Conservation (phyloP, 2,113 vertebrate genomes). For the Agapornis roseicollis region DNA sequence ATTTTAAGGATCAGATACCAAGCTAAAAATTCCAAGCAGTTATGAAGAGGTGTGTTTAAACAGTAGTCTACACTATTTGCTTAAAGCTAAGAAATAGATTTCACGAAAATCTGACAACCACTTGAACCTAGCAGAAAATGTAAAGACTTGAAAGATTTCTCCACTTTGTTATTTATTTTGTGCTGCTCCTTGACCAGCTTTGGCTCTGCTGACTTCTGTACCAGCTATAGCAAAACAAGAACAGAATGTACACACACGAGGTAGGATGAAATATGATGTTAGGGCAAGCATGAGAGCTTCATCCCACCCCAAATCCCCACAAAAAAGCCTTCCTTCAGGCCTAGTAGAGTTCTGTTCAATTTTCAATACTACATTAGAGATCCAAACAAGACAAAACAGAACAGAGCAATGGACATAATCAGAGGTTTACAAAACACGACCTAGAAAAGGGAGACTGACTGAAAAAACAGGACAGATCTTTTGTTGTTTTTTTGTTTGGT, state of each 20-base stretch:
- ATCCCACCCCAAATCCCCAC: background rate
- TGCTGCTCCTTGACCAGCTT: background rate
- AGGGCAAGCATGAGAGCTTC: background rate
- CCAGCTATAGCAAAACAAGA: background rate
- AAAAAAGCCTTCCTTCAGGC: background rate
- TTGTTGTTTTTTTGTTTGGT: background rate
- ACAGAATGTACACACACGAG: background rate
- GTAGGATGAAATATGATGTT: background rate
- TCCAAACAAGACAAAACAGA: background rate
- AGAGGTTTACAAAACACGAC: background rate
- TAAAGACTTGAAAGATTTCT: slow-evolving; percentile 46
- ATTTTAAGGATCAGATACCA: slow-evolving; percentile 62
- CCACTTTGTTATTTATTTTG: slow-evolving; percentile 38
- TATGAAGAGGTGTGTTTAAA: slow-evolving; percentile 56
- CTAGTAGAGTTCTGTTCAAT: background rate
- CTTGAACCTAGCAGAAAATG: slow-evolving; percentile 20
- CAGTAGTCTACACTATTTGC: slow-evolving; percentile 55
- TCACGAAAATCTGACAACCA: slow-evolving; percentile 45
- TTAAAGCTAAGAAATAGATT: slow-evolving; percentile 60
- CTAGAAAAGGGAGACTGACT: background rate
- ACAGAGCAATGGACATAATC: background rate
- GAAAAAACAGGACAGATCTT: background rate
- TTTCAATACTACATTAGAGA: background rate
- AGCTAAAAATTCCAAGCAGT: slow-evolving; percentile 59
- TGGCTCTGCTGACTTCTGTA: slow-evolving; percentile 12